phyloP scores from a whole-genome alignment of 2,113 vertebrate genomes.

The Ardeotis arabs region DNA sequence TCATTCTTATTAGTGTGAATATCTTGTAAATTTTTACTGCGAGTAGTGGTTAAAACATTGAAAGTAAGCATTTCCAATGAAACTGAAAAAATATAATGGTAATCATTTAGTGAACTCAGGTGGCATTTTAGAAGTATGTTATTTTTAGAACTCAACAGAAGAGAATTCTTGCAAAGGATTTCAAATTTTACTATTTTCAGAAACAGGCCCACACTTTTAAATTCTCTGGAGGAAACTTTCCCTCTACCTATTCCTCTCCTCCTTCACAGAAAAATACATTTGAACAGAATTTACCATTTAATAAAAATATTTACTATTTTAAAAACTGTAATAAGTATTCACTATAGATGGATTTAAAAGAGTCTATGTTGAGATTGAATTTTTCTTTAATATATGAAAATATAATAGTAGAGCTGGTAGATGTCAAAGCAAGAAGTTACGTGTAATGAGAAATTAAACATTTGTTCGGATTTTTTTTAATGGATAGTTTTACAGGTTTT shows the following conservation, averaged over 20 bases:
- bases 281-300: background rate
- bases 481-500: background rate
- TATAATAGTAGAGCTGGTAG: background rate
- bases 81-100: background rate
- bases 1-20: background rate
- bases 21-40: background rate
- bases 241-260: background rate
- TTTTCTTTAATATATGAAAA: background rate
- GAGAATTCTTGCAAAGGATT: background rate
- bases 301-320: background rate
- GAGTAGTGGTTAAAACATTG: background rate
- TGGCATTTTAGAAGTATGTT: background rate
- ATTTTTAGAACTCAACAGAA: background rate
- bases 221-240: background rate
- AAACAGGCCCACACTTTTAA: background rate
- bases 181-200: background rate
- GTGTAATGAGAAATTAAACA: background rate
- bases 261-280: background rate
- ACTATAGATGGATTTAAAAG: background rate
- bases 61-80: background rate
- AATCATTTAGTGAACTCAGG: background rate
- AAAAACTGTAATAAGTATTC: background rate
- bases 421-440: background rate
- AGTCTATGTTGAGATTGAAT: fast-evolving
- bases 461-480: background rate